phyloP scores from a whole-genome alignment of 2,113 vertebrate genomes.

The Myrmecophaga tridactyla region DNA sequence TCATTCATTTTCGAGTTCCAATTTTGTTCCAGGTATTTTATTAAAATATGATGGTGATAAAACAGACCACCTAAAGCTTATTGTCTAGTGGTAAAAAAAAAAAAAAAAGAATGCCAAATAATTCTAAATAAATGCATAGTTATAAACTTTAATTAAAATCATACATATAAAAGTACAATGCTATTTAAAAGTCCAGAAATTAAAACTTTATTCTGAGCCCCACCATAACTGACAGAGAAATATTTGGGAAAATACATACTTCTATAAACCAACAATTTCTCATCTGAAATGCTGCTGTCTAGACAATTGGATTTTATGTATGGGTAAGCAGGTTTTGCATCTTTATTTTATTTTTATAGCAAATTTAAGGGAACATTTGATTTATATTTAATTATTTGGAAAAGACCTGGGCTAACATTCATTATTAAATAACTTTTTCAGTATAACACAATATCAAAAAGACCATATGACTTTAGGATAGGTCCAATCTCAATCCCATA shows the following conservation, averaged over 20 bases:
- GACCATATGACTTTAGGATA: not conserved
- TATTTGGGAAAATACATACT: not conserved
- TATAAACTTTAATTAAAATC: not conserved
- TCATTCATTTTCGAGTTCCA: not conserved
- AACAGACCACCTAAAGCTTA: not conserved
- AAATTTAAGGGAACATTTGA: not conserved
- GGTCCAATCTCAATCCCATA: not conserved
- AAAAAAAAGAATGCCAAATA: not conserved
- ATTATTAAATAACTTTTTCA: conserved; percentile 8
- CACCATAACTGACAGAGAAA: not conserved
- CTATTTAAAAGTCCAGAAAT: not conserved
- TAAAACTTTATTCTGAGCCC: not conserved
- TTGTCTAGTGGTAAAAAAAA: not conserved
- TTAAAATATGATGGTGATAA: not conserved
- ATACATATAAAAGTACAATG: not conserved
- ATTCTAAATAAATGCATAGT: not conserved
- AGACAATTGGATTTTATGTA: not conserved
- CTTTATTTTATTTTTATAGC: not conserved
- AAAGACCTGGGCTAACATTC: not conserved
- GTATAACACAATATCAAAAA: not conserved
- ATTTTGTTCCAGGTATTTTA: not conserved
- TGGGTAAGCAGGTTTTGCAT: not conserved
- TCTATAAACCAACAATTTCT: not conserved
- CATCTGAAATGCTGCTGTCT: not conserved
- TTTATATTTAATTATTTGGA: not conserved